phyloP scores from a whole-genome alignment of 2,888 invertebrate genomes.

The Xylota sylvarum region DNA sequence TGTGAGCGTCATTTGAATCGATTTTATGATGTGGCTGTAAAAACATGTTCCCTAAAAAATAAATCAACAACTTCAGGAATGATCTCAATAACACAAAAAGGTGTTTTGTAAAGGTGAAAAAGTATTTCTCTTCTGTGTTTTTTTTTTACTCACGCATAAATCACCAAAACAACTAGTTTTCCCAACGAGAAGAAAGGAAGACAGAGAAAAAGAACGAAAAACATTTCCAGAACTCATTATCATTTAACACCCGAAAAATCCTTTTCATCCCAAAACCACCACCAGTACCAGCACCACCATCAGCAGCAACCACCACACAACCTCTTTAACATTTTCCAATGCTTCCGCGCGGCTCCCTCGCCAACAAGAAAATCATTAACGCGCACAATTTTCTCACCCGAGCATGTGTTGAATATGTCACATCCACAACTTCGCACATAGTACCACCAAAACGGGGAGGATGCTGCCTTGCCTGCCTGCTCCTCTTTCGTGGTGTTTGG shows the following conservation, averaged over 20 bases:
- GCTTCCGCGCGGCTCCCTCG: constrained; percentile 64
- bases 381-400: constrained; percentile 77
- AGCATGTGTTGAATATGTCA: constrained; percentile 77
- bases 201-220: neutral
- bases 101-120: constrained; percentile 30
- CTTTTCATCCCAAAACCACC: constrained; percentile 69
- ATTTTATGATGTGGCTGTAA: constrained; percentile 57
- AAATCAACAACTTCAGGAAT: constrained; percentile 56
- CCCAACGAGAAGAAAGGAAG: constrained; percentile 6
- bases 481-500: constrained; percentile 39
- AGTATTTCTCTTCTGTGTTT: neutral
- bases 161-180: constrained; percentile 47
- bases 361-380: constrained; percentile 77
- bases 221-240: constrained; percentile 65
- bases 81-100: constrained; percentile 59
- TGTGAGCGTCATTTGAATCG: constrained; percentile 14
- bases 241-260: constrained; percentile 77
- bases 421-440: constrained; percentile 77
- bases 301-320: constrained; percentile 53
- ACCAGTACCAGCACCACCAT: constrained; percentile 22
- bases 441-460: constrained; percentile 69
- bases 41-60: constrained; percentile 43
- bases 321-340: constrained; percentile 65
- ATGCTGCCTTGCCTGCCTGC: constrained; percentile 41
- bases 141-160: constrained; percentile 56